Conservation (phyloP, 1,140 invertebrate species). For the Microplitis mediator region DNA sequence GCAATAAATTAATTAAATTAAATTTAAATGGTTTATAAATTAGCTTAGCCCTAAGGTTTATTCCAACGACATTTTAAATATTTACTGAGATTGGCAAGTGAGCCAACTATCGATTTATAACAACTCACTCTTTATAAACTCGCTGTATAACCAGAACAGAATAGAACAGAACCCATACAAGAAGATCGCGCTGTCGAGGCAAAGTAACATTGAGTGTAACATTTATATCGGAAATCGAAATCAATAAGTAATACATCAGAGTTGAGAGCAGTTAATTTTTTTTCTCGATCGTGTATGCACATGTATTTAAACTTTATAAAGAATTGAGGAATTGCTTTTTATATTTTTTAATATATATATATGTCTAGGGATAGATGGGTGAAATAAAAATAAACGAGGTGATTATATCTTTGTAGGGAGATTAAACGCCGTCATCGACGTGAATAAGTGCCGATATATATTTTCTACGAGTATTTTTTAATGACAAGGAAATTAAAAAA, state of each 20-base stretch:
- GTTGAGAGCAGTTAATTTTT: neutral
- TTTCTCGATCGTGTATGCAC: neutral
- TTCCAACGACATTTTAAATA: slow-evolving; percentile 10
- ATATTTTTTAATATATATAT: no score
- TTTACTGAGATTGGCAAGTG: neutral
- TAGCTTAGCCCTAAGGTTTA: neutral
- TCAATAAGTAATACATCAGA: slow-evolving; percentile 14
- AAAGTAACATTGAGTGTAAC: neutral
- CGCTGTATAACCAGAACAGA: neutral
- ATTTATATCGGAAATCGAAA: slow-evolving; percentile 11
- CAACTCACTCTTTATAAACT: neutral
- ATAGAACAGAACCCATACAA: no score
- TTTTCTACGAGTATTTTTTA: no score
- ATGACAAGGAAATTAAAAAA: no score
- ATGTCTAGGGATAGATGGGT: no score
- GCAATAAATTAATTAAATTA: no score
- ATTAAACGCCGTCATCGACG: no score
- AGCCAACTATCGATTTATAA: slow-evolving; percentile 2
- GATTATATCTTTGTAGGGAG: no score
- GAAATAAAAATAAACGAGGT: no score
- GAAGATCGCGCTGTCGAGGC: no score
- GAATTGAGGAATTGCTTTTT: no score
- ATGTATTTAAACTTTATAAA: slow-evolving; percentile 3
- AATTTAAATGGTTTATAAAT: neutral
- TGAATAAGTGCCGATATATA: no score